Percentiles rank a stretch among this genome's conserved stretches.
Conservation (phyloP, 2,113 vertebrate genomes). For the Clarias macrocephalus region DNA sequence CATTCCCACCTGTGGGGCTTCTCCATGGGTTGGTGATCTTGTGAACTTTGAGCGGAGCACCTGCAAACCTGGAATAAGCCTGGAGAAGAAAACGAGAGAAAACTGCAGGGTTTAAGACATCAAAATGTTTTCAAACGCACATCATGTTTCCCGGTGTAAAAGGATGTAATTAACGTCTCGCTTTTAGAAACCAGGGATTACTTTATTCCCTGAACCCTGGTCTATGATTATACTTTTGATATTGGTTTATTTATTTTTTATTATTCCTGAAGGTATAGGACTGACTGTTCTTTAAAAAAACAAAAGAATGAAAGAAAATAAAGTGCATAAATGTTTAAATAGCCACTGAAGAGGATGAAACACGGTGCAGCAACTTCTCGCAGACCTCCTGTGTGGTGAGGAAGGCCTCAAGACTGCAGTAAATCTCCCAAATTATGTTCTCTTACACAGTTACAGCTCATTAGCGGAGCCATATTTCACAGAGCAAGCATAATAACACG, state of each 20-base stretch:
- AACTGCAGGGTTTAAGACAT: background rate
- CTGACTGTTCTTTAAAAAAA: background rate
- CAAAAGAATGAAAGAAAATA: background rate
- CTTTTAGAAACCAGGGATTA: no score
- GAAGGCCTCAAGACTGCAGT: background rate
- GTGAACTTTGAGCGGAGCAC: slow-evolving; percentile 55
- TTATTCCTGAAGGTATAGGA: background rate
- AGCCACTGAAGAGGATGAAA: slow-evolving; percentile 32
- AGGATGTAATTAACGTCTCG: background rate
- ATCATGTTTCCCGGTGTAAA: background rate
- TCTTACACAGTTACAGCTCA: background rate
- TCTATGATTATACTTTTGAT: background rate
- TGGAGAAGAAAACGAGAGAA: background rate
- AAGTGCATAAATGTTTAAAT: background rate
- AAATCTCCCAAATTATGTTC: slow-evolving; percentile 20
- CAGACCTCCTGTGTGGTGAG: slow-evolving; percentile 37
- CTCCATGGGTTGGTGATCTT: slow-evolving; percentile 56
- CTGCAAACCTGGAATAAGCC: slow-evolving; percentile 55
- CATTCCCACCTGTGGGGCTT: slow-evolving; percentile 50
- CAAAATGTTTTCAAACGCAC: background rate
- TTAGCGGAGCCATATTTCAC: slow-evolving; percentile 13
- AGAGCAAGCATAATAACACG: background rate
- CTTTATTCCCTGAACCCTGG: background rate
- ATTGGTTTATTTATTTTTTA: background rate
- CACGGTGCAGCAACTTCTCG: background rate